Evolutionary conservation across 2,797 vertebrate genomes (phyloP), one percentile per base, ranked within the genome.

Genomic region (Crypturellus tataupa): DNA sequence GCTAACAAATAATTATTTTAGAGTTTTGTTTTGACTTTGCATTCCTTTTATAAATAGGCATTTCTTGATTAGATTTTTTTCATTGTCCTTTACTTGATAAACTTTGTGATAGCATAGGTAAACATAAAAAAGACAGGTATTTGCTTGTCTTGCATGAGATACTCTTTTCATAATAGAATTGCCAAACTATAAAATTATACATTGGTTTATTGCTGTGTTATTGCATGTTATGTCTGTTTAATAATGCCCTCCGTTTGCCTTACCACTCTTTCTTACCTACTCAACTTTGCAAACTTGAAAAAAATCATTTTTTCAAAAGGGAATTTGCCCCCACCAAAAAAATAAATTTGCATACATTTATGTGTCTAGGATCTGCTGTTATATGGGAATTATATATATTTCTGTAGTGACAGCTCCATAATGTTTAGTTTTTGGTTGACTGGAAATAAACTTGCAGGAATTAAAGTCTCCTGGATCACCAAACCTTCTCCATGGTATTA

Each of bases 221-320:
- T 85, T 78, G 4, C 49, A 40, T 37, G 33, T 14, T 75, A 6
- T 78, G 31, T 6, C 63, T 91, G 67, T 51, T 90, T 90, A 94
- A 49, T 78, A 70, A 35, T 37, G 92, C 49, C 14, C 31, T 76
- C 75, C 80, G 40, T 83, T 72, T 92, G 76, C 55, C 29, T 67
- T 73, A 24, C 29, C 84, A 5, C 10, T 77, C 19, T 87, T 82
- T 85, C 65, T 42, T 87, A 69, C 23, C 6, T 71, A 10, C 76
- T 90, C 71, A 71, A 25, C 70, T 87, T 87, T 86, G 42, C 20
- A 80, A 85, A 85, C 55, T 46, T 63, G 51, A 84, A 64, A 79
- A 69, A 71, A 53, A 11, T 7, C 29, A 31, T 33, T 51, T 80
- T 21, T 25, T 70, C 83, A 83, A 91, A 80, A 72, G 35, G 11